These are phyloP conservation scores for Laterallus jamaicensis DNA, from an alignment of 2,113 vertebrate species.

Conservation along the genomic window DNA sequence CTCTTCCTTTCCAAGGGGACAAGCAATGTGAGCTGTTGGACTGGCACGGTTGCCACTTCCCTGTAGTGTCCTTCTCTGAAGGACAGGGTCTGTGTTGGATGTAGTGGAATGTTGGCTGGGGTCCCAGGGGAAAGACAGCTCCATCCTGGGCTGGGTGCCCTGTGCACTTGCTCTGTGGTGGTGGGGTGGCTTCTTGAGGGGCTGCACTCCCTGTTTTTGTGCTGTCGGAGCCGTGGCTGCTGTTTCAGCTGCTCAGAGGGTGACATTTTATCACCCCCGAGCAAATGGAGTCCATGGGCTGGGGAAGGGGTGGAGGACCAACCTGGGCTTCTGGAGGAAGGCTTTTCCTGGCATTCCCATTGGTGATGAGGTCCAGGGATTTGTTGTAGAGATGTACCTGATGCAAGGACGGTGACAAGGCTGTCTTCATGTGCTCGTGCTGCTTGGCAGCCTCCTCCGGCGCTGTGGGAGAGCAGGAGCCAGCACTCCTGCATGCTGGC, in stretches of 20 bases:
- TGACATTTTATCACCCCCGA: accelerated
- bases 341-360: neutral
- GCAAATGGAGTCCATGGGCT: neutral
- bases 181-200: accelerated
- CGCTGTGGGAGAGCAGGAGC: accelerated
- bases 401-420: neutral
- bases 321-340: neutral
- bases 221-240: neutral
- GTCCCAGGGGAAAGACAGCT: neutral
- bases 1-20: neutral
- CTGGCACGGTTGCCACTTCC: neutral
- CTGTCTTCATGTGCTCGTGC: neutral
- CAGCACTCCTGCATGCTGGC: neutral
- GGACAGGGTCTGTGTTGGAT: accelerated
- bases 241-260: accelerated
- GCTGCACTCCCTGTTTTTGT: accelerated
- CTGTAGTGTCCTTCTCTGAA: neutral
- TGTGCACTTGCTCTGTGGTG: accelerated
- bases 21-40: neutral
- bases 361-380: neutral
- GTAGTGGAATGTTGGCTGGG: accelerated
- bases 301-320: neutral
- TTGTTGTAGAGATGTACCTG: neutral
- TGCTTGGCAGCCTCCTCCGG: neutral
- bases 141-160: neutral